phyloP scores from a whole-genome alignment of 1,140 invertebrate species.

The Hetaerina americana region DNA sequence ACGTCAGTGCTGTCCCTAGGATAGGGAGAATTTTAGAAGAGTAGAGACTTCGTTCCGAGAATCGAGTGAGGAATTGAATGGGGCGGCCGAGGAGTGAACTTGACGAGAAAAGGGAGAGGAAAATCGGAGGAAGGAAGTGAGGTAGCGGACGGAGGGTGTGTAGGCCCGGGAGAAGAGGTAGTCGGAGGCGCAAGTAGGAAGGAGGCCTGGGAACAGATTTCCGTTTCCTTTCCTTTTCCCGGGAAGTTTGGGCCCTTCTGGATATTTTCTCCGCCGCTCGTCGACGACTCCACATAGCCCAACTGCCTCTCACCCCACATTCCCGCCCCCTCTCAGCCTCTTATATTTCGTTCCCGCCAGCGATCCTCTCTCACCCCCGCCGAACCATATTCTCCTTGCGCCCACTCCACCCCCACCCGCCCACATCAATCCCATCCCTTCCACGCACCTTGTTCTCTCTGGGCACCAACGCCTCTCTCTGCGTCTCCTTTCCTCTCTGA shows the following conservation, averaged over 20 bases:
- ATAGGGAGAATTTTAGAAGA: too few relatives aligned
- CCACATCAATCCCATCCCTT: neutral
- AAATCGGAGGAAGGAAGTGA: neutral
- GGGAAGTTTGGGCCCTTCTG: neutral
- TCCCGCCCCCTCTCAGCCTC: neutral
- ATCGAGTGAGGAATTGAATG: neutral
- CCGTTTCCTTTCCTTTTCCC: neutral
- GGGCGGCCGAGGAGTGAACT: neutral
- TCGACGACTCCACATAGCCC: neutral
- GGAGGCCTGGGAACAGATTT: neutral
- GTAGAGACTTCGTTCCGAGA: too few relatives aligned
- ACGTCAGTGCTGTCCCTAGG: too few relatives aligned
- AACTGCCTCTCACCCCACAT: neutral
- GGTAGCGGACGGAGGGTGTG: neutral
- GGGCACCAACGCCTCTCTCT: too few relatives aligned
- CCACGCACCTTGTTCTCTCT: too few relatives aligned
- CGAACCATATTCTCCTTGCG: neutral
- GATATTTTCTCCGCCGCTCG: neutral
- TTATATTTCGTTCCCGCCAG: neutral
- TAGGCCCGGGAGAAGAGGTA: neutral
- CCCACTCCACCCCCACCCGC: neutral
- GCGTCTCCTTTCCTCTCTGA: too few relatives aligned
- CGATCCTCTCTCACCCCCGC: neutral
- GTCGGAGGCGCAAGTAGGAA: too few relatives aligned
- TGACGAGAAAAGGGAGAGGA: neutral